These are phyloP conservation scores for Cataglyphis altisquamis DNA, from an alignment of 2,888 invertebrate genomes.

Conservation along the genomic window DNA sequence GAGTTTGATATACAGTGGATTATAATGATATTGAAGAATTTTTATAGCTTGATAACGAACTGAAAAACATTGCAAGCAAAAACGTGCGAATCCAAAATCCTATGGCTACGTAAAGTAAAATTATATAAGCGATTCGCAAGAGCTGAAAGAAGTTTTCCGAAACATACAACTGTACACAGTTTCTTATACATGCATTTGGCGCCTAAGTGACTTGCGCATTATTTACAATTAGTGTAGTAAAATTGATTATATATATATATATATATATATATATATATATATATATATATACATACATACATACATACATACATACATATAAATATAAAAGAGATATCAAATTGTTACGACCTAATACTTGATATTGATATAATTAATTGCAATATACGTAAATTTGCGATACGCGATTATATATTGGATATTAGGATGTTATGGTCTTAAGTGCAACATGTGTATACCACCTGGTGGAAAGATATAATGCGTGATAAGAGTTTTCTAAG, in stretches of 20 bases:
- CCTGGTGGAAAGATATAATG: background rate
- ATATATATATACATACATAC: background rate
- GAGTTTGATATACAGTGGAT: constrained; percentile 11
- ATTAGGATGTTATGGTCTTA: constrained; percentile 20
- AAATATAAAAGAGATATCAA: background rate
- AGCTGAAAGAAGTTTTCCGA: constrained; percentile 11
- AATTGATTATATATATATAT: background rate
- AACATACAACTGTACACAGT: constrained; percentile 15
- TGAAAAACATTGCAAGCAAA: background rate
- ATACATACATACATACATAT: background rate
- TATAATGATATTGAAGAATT: background rate
- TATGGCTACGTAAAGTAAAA: background rate
- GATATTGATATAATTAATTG: constrained; percentile 13
- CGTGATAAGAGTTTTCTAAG: constrained; percentile 36
- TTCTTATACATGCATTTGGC: background rate
- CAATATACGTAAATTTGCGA: background rate
- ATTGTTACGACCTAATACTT: constrained; percentile 40
- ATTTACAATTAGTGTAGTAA: constrained; percentile 5
- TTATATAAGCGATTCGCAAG: background rate
- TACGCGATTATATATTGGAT: constrained; percentile 8
- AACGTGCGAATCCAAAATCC: background rate
- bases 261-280: no score
- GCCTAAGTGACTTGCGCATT: constrained; percentile 34
- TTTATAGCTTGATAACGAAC: constrained; percentile 22
- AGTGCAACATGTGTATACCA: constrained; percentile 6